Base-by-base conservation (phyloP, 1,140 invertebrate genomes). In the Heliconius melpomene region DNA sequence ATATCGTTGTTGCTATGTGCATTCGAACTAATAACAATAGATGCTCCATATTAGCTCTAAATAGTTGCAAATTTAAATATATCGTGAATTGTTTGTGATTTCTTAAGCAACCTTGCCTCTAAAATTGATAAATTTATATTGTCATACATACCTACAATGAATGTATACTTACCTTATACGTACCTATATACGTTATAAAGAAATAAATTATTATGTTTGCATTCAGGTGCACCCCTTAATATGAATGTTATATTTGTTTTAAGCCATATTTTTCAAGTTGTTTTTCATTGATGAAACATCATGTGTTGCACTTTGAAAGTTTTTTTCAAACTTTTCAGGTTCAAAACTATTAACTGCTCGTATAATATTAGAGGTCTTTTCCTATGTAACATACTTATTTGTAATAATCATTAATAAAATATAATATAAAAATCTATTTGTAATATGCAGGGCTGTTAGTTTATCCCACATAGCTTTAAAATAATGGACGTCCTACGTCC, bases 1-100 rank as follows among this genome's bases (percentile, higher is more conserved):
- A 87, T 85, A 85, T 60, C 18, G 32, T 75, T 89, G 90, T 91
- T 91, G 86, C 89, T 87, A 91, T 87, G 89, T 89, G 89, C 84
- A 85, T 79, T 70, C 20, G 75, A 29, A 66, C 2, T 66, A 66
- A 66, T 66, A 66, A 66, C 26, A 66, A 66, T 66, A 66, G 11
- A 66, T 16, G 5, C 26, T 29, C 60, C 60, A 66, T 29, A 66
- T 66, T 29, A 66, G n/a, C 13, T 9, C 9, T 11, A 23, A 60
- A 60, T n/a, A 60, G 8, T 29, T 66, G 13, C 6, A 7, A 66
- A 11, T 66, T 9, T 18, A 66, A 66, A 66, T 66, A 66, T 29
- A 66, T 66, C 13, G 60, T 16, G 9, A 60, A 60, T 60, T 6
- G 13, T 66, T 66, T 66, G 11, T 66, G 9, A 26, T 66, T 66